Conservation (phyloP, 2,113 vertebrate genomes). For the Takifugu bimaculatus region DNA sequence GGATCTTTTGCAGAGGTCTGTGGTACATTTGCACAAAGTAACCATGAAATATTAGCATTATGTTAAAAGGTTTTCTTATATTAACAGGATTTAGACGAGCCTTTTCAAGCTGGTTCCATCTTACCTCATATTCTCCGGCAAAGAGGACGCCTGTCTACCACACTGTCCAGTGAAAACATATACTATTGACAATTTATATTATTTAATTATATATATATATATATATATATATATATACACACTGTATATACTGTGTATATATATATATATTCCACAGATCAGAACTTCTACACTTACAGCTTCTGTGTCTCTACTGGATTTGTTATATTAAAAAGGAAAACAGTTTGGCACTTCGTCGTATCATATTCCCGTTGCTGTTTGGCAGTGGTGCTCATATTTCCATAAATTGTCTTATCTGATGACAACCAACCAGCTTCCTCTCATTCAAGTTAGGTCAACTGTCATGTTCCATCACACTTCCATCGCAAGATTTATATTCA, state of each 20-base stretch:
- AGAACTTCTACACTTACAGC: neutral
- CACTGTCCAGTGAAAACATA: no score
- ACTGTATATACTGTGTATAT: no score
- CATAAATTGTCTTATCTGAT: conserved; percentile 44
- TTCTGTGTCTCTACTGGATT: neutral
- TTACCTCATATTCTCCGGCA: conserved; percentile 26
- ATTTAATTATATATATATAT: no score
- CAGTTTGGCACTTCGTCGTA: neutral
- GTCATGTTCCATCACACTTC: neutral
- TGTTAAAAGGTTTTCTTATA: conserved; percentile 63
- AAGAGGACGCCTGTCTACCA: no score
- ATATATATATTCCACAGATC: no score
- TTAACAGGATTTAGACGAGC: conserved; percentile 40
- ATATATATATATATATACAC: no score
- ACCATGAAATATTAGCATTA: conserved; percentile 65
- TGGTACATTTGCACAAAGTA: conserved; percentile 44
- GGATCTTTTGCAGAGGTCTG: conserved; percentile 50
- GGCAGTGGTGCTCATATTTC: conserved; percentile 23
- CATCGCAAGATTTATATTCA: neutral
- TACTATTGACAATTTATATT: no score
- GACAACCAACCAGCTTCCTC: conserved; percentile 33
- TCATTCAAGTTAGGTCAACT: neutral
- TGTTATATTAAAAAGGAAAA: no score
- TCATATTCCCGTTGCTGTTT: neutral
- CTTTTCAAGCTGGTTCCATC: conserved; percentile 43